phyloP scores from a whole-genome alignment of 2,113 vertebrate species.

The Pterocles gutturalis region DNA sequence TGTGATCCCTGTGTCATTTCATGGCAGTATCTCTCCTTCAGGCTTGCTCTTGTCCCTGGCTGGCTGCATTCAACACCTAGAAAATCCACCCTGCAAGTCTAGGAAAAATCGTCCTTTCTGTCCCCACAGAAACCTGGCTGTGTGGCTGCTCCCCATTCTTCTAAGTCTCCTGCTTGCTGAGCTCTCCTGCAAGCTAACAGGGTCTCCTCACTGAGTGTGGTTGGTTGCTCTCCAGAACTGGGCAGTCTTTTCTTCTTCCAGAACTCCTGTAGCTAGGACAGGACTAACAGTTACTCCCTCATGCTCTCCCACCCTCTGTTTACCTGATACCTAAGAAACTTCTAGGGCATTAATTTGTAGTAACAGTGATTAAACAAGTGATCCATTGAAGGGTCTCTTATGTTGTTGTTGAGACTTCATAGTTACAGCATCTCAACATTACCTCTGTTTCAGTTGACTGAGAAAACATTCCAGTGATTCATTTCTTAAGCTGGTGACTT shows the following conservation, averaged over 20 bases:
- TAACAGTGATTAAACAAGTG: background rate
- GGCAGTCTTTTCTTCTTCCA: background rate
- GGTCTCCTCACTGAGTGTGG: background rate
- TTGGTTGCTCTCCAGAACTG: background rate
- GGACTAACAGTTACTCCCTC: background rate
- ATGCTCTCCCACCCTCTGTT: background rate
- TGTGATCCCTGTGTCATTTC: background rate
- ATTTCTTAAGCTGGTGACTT: background rate
- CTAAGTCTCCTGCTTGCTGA: background rate
- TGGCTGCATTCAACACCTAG: background rate
- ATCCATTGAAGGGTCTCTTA: background rate
- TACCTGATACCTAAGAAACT: background rate
- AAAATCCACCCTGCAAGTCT: background rate
- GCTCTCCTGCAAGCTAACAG: background rate
- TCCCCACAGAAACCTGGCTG: background rate
- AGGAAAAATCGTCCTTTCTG: background rate
- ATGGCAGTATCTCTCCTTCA: background rate
- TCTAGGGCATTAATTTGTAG: background rate
- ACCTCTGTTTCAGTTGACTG: background rate
- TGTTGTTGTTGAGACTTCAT: background rate
- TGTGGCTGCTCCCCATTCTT: background rate
- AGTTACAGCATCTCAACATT: background rate
- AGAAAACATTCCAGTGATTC: background rate
- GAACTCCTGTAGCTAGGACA: background rate
- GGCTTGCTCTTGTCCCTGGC: background rate